Evolutionary conservation across 1,140 invertebrate genomes (phyloP).

Genomic region (Zaprionus taronus): DNA sequence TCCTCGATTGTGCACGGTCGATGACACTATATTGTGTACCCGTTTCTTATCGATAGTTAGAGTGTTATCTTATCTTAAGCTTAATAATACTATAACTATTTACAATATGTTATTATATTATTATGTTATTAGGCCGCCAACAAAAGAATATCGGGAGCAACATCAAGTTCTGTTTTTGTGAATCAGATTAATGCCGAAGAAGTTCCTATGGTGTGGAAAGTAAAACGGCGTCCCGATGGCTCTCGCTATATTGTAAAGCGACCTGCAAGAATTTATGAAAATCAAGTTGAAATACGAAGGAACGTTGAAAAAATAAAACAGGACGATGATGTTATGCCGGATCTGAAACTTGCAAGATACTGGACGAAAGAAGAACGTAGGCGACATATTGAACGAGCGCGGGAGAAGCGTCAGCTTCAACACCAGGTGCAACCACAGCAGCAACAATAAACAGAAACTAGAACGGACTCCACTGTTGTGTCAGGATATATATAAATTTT

Average conservation of each 20-base stretch:
- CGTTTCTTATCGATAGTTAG: too few relatives aligned
- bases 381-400: constrained; percentile 89
- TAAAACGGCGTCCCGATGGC: constrained; percentile 91
- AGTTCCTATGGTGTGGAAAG: constrained; percentile 90
- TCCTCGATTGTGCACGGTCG: too few relatives aligned
- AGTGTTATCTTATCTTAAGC: too few relatives aligned
- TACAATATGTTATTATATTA: not conserved
- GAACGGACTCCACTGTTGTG: not conserved
- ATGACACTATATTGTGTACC: too few relatives aligned
- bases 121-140: constrained; percentile 54
- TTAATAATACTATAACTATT: too few relatives aligned
- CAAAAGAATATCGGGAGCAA: constrained; percentile 28
- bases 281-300: constrained; percentile 54
- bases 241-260: constrained; percentile 91
- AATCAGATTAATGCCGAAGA: constrained; percentile 39
- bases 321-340: constrained; percentile 92
- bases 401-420: constrained; percentile 87
- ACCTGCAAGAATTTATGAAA: constrained; percentile 89
- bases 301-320: constrained; percentile 89
- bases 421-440: constrained; percentile 69
- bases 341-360: constrained; percentile 92
- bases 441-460: constrained; percentile 4
- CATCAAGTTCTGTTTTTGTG: constrained; percentile 42
- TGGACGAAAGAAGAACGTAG: constrained; percentile 93
- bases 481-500: too few relatives aligned